phyloP scores from a whole-genome alignment of 2,113 vertebrate species.

The Labeo rohita region DNA sequence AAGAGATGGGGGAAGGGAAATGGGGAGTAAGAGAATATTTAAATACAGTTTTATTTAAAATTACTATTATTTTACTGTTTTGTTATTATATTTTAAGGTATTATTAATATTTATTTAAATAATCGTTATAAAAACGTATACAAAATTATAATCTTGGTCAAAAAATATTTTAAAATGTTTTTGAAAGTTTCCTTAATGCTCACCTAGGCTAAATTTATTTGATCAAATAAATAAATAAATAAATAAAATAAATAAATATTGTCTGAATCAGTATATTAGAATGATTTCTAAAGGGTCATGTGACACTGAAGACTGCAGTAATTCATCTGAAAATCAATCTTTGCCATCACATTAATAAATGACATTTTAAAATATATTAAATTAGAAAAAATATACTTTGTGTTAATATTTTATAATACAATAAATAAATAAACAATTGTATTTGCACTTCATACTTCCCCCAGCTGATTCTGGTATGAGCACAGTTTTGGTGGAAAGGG shows the following conservation, averaged over 20 bases:
- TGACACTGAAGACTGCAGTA: neutral
- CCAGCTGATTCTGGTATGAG: neutral
- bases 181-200: too few species aligned
- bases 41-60: neutral
- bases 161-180: too few species aligned
- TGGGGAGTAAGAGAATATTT: neutral
- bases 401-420: neutral
- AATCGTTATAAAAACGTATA: neutral
- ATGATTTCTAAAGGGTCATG: neutral
- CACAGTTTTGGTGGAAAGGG: neutral
- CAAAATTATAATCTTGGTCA: too few species aligned
- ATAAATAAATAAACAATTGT: neutral
- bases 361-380: neutral
- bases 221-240: too few species aligned
- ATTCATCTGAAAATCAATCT: too few species aligned
- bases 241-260: too few species aligned
- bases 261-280: too few species aligned
- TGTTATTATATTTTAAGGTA: neutral
- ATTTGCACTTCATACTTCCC: neutral
- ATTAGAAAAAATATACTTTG: neutral
- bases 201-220: too few species aligned
- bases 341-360: too few species aligned
- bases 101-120: neutral
- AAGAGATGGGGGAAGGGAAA: constrained; percentile 11
- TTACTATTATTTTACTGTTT: neutral